Percentiles rank a stretch among this genome's conserved stretches.
phyloP scores from a whole-genome alignment of 2,113 vertebrate species.

The Piliocolobus tephrosceles region DNA sequence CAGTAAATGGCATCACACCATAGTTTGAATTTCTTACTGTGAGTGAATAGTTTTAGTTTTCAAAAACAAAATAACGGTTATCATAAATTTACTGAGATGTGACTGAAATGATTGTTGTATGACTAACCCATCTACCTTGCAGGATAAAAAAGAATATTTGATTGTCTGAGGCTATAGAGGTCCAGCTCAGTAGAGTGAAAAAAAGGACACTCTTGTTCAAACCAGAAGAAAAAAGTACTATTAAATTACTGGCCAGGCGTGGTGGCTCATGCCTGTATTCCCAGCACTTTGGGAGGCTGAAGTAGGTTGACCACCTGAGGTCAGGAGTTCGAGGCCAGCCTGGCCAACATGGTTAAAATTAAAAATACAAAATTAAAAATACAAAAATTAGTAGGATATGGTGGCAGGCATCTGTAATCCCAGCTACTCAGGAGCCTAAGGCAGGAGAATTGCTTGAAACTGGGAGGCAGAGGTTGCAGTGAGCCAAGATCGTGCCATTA shows the following conservation, averaged over 20 bases:
- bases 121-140: neutral
- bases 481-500: no score
- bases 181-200: neutral
- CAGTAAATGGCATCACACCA: neutral
- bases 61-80: neutral
- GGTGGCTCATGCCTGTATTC: no score
- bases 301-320: no score
- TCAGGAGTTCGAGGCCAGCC: no score
- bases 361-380: no score
- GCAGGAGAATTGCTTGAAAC: no score
- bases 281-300: no score
- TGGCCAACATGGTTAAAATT: no score
- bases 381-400: no score
- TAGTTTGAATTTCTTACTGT: constrained; percentile 6
- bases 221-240: neutral
- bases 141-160: neutral
- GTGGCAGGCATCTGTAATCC: no score
- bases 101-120: neutral
- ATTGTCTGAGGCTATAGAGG: neutral
- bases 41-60: neutral
- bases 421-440: no score
- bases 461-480: no score
- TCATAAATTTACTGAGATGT: neutral
- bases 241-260: neutral
- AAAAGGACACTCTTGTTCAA: neutral